Evolutionary conservation across 1,140 invertebrate species (phyloP).

Genomic region (Lineus longissimus): DNA sequence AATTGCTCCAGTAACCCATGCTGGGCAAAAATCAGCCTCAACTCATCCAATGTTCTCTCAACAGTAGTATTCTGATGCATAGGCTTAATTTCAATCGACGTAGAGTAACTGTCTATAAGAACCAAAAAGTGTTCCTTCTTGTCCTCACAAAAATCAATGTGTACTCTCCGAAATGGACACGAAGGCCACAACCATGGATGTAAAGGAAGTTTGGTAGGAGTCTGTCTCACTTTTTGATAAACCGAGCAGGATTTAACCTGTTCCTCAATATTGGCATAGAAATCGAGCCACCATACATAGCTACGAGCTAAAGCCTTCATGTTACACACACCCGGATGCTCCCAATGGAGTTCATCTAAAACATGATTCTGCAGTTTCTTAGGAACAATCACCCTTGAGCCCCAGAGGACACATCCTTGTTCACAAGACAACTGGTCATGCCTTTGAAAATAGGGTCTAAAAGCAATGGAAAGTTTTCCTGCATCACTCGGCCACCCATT

Average conservation of each 20-base stretch:
- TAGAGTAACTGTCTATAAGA: too few species aligned
- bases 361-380: conserved; percentile 40
- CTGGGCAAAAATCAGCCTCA: conserved; percentile 28
- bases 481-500: not conserved
- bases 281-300: conserved; percentile 56
- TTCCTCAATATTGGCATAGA: conserved; percentile 51
- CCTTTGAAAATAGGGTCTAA: conserved; percentile 4
- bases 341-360: conserved; percentile 51
- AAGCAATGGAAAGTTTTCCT: not conserved
- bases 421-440: not conserved
- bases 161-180: conserved; percentile 49
- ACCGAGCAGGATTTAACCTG: not conserved
- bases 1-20: conserved; percentile 27
- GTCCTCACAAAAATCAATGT: too few species aligned
- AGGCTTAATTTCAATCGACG: not conserved
- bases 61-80: not conserved
- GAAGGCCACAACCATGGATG: conserved; percentile 38
- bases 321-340: conserved; percentile 54
- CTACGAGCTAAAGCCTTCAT: conserved; percentile 57
- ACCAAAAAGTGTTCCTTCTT: not conserved
- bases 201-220: conserved; percentile 12
- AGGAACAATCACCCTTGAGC: conserved; percentile 41
- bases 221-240: not conserved
- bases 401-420: conserved; percentile 7
- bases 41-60: conserved; percentile 1